Conservation (phyloP, 2,113 vertebrate species). For the Athene noctua region DNA sequence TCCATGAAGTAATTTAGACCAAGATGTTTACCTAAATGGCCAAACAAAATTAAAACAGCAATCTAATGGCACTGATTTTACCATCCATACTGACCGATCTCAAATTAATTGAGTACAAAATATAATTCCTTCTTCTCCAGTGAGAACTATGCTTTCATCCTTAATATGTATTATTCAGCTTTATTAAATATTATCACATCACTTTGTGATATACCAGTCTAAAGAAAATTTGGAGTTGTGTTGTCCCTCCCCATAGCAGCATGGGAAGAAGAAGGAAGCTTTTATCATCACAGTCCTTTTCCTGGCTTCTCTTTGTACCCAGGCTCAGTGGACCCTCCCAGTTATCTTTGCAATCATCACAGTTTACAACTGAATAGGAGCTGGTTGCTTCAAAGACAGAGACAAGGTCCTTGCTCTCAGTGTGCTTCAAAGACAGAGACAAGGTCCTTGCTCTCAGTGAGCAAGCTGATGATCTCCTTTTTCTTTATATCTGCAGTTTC, state of each 20-base stretch:
- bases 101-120: neutral
- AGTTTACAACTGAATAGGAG: neutral
- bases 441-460: neutral
- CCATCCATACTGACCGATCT: neutral
- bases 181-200: neutral
- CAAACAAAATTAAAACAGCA: neutral
- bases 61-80: neutral
- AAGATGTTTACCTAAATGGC: neutral
- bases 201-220: neutral
- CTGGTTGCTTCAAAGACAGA: neutral
- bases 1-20: neutral
- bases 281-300: neutral
- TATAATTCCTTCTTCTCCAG: neutral
- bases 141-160: neutral
- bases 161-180: neutral
- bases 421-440: neutral
- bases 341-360: neutral
- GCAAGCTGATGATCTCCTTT: neutral
- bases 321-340: neutral
- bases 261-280: neutral
- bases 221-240: neutral
- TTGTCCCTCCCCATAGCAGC: neutral
- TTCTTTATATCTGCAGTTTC: neutral
- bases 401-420: neutral
- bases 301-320: neutral